phyloP scores from a whole-genome alignment of 1,140 invertebrate genomes.

The Dinothrombium tinctorium region DNA sequence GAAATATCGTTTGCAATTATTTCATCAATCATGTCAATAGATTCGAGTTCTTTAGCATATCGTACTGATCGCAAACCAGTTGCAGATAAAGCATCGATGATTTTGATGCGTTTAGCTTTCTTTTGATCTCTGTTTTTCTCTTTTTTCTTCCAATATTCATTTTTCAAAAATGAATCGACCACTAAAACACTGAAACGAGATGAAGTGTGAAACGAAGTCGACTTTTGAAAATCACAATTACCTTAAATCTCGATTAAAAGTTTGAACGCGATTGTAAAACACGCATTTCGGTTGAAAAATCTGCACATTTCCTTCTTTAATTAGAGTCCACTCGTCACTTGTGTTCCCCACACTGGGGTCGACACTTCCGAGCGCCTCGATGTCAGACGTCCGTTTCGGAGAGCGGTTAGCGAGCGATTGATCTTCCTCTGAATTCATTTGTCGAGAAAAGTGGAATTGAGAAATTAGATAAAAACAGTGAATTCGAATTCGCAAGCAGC shows the following conservation, averaged over 20 bases:
- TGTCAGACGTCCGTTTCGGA: no score
- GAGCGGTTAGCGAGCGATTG: no score
- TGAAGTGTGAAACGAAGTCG: not conserved
- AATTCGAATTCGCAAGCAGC: no score
- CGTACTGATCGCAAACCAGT: constrained; percentile 81
- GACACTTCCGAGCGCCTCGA: no score
- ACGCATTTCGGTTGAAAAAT: constrained; percentile 44
- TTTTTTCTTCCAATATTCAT: constrained; percentile 22
- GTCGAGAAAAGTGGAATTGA: no score
- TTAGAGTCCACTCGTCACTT: no score
- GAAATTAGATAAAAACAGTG: no score
- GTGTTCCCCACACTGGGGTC: no score
- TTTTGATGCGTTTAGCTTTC: constrained; percentile 16
- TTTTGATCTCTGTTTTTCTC: constrained; percentile 3
- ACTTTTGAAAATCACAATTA: constrained; percentile 20
- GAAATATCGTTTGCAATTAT: constrained; percentile 88
- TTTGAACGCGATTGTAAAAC: constrained; percentile 93
- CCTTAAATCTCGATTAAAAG: constrained; percentile 89
- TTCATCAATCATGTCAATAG: constrained; percentile 18
- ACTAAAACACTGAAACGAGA: constrained; percentile 7
- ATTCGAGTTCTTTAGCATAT: constrained; percentile 59
- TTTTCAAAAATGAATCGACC: constrained; percentile 10
- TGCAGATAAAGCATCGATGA: constrained; percentile 84
- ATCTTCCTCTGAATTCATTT: no score
- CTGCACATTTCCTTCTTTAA: constrained; percentile 47